phyloP scores from a whole-genome alignment of 2,888 invertebrate genomes.

The Hermaeophaga mercurialis region DNA sequence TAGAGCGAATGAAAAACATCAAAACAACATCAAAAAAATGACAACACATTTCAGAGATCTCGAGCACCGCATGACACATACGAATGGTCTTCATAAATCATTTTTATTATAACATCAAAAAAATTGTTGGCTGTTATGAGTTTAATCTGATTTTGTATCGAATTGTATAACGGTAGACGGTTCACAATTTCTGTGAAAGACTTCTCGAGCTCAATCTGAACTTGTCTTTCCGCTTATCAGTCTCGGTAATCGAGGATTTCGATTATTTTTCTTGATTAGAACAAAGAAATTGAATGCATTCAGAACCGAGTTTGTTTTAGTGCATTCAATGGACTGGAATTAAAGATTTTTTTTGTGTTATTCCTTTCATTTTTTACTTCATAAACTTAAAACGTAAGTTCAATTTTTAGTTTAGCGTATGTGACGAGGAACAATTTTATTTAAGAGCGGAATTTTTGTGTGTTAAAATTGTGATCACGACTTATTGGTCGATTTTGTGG shows the following conservation, averaged over 20 bases:
- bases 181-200: constrained; percentile 12
- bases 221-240: constrained; percentile 22
- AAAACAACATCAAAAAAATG: too few species aligned
- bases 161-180: constrained; percentile 13
- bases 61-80: constrained; percentile 5
- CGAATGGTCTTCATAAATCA: constrained; percentile 13
- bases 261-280: constrained; percentile 24
- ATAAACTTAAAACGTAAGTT: too few species aligned
- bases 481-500: too few species aligned
- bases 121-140: constrained; percentile 1
- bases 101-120: constrained; percentile 8
- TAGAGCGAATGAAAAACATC: too few species aligned
- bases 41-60: too few species aligned
- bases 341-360: too few species aligned
- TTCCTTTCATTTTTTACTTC: too few species aligned
- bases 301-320: background rate
- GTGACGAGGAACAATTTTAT: too few species aligned
- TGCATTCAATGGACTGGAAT: background rate
- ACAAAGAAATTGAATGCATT: constrained; percentile 6
- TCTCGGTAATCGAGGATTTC: constrained; percentile 13
- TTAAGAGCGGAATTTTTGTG: too few species aligned
- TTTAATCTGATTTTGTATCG: constrained; percentile 19
- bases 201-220: constrained; percentile 5
- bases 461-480: too few species aligned
- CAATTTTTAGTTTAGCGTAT: too few species aligned